Evolutionary conservation across 1,140 invertebrate genomes (phyloP), one percentile per base, ranked within the genome.

Genomic region (Zaprionus lachaisei): DNA sequence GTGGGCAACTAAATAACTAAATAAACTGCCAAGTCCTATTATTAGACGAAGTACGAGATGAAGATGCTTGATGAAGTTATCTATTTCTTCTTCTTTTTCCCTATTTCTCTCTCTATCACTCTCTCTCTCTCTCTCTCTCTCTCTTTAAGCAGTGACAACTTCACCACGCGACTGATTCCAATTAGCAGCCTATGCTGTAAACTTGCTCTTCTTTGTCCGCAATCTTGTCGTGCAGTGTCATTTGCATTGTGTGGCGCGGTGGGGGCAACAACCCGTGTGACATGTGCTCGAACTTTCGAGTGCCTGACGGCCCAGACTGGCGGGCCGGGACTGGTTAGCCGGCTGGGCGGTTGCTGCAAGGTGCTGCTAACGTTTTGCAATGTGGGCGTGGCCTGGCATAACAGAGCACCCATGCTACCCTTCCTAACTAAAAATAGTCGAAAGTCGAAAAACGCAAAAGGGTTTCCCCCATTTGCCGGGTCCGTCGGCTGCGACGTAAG

Each of bases 241-340:
- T 49, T 64, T 49, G 51, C 38, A 26, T 14, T n/a, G 38, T 37
- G 37, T 57, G n/a, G 31, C 55, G 60, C 31, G 74, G 72, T 66
- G 69, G 78, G 79, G 83, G 82, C 82, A 85, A 85, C 79, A 85
- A 85, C 82, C 82, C 82, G 70, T 81, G 82, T 85, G 82, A 81
- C 82, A 81, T 81, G 82, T 71, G 83, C 82, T 85, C 82, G 82
- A 85, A 85, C 82, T 85, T 81, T 85, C 66, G 74, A 85, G 82
- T 81, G 83, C 64, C 75, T 79, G 82, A 71, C 82, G 67, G 63
- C 47, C 61, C 61, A 65, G 76, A 66, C 71, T 62, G 62, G 47
- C 64, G 72, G 64, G 4, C 5, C 6, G 4, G 34, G 34, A 34
- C 2, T 26, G 22, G 26, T 7, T 61, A 14, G 58, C 15, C 20